Evolutionary conservation across 2,888 invertebrate species (phyloP).

Genomic region (Drosophila peninsularis): DNA sequence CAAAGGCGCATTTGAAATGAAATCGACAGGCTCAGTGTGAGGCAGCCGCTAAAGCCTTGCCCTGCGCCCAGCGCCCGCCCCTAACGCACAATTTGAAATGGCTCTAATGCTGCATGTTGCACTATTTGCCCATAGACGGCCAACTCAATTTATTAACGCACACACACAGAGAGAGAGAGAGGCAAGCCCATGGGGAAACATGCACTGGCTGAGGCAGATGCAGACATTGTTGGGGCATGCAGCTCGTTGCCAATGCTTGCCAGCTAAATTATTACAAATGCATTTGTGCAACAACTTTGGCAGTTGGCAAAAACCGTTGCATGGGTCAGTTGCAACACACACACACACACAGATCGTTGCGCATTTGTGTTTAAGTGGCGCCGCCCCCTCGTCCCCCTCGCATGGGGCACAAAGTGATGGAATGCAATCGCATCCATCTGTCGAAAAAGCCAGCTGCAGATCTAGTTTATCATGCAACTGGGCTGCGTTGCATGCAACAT

Average conservation of each 20-base stretch:
- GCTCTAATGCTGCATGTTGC: slow-evolving; percentile 47
- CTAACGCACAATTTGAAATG: slow-evolving; percentile 18
- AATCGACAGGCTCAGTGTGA: slow-evolving; percentile 69
- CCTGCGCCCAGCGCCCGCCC: not conserved
- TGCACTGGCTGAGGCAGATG: slow-evolving; percentile 12
- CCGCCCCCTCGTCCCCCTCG: not conserved
- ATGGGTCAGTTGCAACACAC: slow-evolving; percentile 13
- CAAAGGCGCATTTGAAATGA: slow-evolving; percentile 73
- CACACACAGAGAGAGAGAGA: slow-evolving; percentile 20
- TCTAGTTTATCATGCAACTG: slow-evolving; percentile 28
- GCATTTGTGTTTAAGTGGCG: slow-evolving; percentile 42
- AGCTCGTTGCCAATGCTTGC: slow-evolving; percentile 22
- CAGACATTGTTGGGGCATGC: slow-evolving; percentile 12
- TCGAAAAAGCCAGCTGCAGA: slow-evolving; percentile 14
- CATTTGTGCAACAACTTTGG: slow-evolving; percentile 59
- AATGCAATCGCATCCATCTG: slow-evolving; percentile 50
- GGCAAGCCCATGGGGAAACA: slow-evolving; percentile 20
- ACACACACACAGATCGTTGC: slow-evolving; percentile 30
- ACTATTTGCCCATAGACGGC: slow-evolving; percentile 58
- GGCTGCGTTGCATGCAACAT: slow-evolving; percentile 5
- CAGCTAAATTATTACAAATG: slow-evolving; percentile 64
- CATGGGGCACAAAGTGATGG: slow-evolving; percentile 49
- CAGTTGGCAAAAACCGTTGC: slow-evolving; percentile 50
- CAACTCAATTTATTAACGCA: slow-evolving; percentile 77
- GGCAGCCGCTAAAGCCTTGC: slow-evolving; percentile 17